phyloP scores from a whole-genome alignment of 2,113 vertebrate genomes.

The Craseonycteris thonglongyai region DNA sequence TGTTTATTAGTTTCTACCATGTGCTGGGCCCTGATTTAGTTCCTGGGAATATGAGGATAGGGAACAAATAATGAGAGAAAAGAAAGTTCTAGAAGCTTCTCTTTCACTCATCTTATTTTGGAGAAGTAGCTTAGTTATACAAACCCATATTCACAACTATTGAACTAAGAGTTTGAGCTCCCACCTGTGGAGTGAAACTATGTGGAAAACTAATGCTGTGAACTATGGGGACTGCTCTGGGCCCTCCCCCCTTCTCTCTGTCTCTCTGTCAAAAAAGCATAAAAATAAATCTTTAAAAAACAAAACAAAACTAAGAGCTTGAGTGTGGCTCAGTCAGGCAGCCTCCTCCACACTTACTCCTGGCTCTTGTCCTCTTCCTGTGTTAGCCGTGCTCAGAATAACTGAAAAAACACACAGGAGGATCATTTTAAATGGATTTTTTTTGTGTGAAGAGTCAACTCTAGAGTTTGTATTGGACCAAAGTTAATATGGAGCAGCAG shows the following conservation, averaged over 20 bases:
- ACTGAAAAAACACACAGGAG: not conserved
- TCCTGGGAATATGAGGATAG: not conserved
- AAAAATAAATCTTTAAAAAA: no score
- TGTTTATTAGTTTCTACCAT: not conserved
- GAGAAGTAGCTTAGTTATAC: not conserved
- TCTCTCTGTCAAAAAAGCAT: no score
- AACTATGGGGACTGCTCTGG: no score
- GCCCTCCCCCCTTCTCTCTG: no score
- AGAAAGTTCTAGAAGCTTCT: constrained; percentile 21
- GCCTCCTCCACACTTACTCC: not conserved
- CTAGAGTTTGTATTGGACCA: constrained; percentile 56
- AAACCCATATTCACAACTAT: no score
- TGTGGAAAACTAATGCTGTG: no score
- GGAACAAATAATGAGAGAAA: constrained; percentile 10
- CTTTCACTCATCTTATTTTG: not conserved
- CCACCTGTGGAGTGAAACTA: no score
- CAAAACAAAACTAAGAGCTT: not conserved
- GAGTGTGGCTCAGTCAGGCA: not conserved
- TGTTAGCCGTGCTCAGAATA: not conserved
- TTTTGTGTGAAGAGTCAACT: constrained; percentile 19
- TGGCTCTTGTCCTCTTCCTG: not conserved
- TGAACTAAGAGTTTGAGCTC: no score
- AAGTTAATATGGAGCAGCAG: constrained; percentile 54
- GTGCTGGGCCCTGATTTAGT: not conserved
- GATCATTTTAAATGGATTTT: not conserved